Evolutionary conservation across 2,113 vertebrate species (phyloP).

Genomic region (Heterocephalus glaber): DNA sequence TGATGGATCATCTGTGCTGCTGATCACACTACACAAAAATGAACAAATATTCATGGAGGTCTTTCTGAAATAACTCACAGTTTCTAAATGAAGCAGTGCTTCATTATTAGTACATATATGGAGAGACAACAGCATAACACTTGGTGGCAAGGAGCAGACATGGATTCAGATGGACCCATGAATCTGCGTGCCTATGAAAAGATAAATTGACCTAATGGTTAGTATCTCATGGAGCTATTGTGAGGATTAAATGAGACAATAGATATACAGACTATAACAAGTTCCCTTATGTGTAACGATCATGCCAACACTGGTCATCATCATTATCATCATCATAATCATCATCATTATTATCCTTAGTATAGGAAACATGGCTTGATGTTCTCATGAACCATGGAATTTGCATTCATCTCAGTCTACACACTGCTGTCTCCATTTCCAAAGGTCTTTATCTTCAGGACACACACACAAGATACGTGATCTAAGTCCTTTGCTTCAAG

Average conservation of each 20-base stretch:
- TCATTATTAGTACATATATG: background rate
- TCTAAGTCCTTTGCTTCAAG: background rate
- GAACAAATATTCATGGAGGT: too few relatives aligned
- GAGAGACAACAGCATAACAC: background rate
- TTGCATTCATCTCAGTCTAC: background rate
- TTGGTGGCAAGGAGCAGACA: background rate
- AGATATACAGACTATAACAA: fast-evolving
- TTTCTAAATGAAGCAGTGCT: background rate
- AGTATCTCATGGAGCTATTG: too few relatives aligned
- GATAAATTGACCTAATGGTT: background rate
- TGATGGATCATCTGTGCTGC: too few relatives aligned
- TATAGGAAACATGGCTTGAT: background rate
- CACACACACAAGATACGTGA: background rate
- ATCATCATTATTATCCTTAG: background rate
- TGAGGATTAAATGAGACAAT: background rate
- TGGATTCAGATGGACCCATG: background rate
- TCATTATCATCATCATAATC: background rate
- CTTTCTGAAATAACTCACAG: background rate
- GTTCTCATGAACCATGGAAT: background rate
- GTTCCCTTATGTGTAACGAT: background rate
- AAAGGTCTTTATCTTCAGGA: background rate
- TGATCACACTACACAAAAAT: background rate
- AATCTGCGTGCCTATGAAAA: background rate
- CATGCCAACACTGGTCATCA: background rate
- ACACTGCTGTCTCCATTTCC: fast-evolving